Base-by-base conservation (phyloP, 2,113 vertebrate genomes). In the Suncus etruscus region DNA sequence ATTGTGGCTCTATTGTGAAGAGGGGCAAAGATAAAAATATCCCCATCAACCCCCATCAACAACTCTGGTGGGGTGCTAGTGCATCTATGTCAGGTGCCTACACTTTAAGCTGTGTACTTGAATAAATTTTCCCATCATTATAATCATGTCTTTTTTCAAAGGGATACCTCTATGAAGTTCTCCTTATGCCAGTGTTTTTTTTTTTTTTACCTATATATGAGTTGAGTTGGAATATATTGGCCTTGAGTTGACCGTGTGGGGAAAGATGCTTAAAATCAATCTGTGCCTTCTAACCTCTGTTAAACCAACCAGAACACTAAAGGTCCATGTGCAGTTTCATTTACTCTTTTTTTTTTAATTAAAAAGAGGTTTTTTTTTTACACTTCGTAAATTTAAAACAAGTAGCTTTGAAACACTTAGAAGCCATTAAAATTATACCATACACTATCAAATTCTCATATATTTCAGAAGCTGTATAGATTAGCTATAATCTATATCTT, bases 351-450 rank as follows among this genome's bases (percentile, higher is more conserved):
- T n/a, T n/a, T n/a, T n/a, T n/a, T n/a, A n/a, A n/a, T n/a, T n/a
- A n/a, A n/a, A n/a, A n/a, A n/a, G n/a, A n/a, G n/a, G n/a, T n/a
- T n/a, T n/a, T n/a, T n/a, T n/a, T n/a, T n/a, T n/a, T n/a, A n/a
- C n/a, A n/a, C n/a, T n/a, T n/a, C n/a, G n/a, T 47, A 93, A n/a
- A 79, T 91, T 86, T 70, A 50, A 68, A 72, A 65, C 45, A 86
- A 86, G 92, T 93, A 93, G 78, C 85, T 92, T 75, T 82, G 66
- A 89, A 92, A 73, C 91, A 31, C 48, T 88, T n/a, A 87, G 20
- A 75, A 48, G 45, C 78, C 45, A 48, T 83, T 92, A 54, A 79
- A 92, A 88, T 92, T 85, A 68, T 92, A 74, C 69, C 16, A 75
- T 2, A 68, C 75, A 91, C 20, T 91, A 20, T 14, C 83, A 90